phyloP scores from a whole-genome alignment of 2,113 vertebrate species.

The Platysternon megacephalum region DNA sequence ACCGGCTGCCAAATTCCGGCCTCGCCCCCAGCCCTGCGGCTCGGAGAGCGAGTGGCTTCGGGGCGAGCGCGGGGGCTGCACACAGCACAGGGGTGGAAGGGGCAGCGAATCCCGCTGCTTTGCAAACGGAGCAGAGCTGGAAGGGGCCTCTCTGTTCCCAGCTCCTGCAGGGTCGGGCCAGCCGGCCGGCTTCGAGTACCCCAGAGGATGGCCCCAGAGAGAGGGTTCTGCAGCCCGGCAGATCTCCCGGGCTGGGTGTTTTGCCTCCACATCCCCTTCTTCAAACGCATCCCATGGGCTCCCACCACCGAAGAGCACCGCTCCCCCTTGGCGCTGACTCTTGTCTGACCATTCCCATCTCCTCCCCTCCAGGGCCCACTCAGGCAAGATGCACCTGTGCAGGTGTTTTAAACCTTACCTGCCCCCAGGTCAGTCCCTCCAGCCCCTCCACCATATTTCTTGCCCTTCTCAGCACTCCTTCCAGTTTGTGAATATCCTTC shows the following conservation, averaged over 20 bases:
- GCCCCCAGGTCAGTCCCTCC: too few species aligned
- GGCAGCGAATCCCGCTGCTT: neutral
- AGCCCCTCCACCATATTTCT: neutral
- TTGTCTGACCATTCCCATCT: neutral
- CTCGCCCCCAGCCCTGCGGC: fast-evolving
- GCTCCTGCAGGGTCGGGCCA: neutral
- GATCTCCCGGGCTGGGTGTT: neutral
- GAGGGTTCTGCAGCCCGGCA: too few species aligned
- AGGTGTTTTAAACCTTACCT: neutral
- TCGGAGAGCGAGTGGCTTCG: neutral
- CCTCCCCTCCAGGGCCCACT: neutral
- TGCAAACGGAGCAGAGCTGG: neutral
- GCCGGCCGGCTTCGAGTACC: too few species aligned
- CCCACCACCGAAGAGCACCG: neutral
- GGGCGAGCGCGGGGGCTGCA: too few species aligned
- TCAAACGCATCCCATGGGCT: too few species aligned
- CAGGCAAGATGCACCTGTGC: neutral
- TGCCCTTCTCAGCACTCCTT: neutral
- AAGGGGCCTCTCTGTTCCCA: neutral
- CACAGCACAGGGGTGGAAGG: neutral
- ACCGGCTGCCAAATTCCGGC: neutral
- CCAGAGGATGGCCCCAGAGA: neutral
- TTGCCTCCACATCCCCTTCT: neutral
- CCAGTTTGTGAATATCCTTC: neutral
- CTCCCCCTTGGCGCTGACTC: neutral